Base-by-base conservation (phyloP, 2,888 invertebrate species). In the Hydrotaea diabolus region DNA sequence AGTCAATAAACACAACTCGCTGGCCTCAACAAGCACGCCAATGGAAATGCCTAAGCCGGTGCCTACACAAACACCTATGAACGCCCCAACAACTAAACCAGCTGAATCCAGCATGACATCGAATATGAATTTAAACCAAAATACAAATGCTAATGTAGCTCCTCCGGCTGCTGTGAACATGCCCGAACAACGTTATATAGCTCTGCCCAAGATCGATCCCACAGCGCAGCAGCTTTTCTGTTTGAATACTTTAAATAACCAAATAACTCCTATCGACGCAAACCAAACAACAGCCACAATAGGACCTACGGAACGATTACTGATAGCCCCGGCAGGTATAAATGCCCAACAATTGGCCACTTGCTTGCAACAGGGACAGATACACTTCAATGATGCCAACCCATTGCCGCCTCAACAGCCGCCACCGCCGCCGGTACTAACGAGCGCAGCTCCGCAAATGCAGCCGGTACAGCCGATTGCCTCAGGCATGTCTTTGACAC, bases 331-430 rank as follows among this genome's bases (percentile, higher is more conserved):
- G 0, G 92, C 92, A 0, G 93, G 93, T 13, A 92, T 93, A 9
- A 92, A 92, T 88, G 92, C 93, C 0, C 92, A 93, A 80, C 93
- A 93, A 85, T 76, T 93, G 84, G 91, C 92, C 0, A 92, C 92
- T 77, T 93, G 93, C 80, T 83, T 92, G 78, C 91, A 91, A 23
- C 90, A 92, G 83, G 93, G 93, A 0, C 93, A 93, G 85, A 90
- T 93, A 39, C 93, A 93, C 77, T 93, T 93, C 49, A 92, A 93
- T 86, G 93, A 93, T 85, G 91, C 92, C 9, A 92, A 92, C 80
- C 90, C 90, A 0, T 78, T 90, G 86, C 87, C 90, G 1, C 66
- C 90, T 19, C 80, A 74, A 36, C 23, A 39, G 39, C 23, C 46
- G 2, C 26, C 31, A 39, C 36, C 49, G 4, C 55, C 36, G 19